Conservation (phyloP, 2,113 vertebrate species). For the Edolisoma coerulescens region DNA sequence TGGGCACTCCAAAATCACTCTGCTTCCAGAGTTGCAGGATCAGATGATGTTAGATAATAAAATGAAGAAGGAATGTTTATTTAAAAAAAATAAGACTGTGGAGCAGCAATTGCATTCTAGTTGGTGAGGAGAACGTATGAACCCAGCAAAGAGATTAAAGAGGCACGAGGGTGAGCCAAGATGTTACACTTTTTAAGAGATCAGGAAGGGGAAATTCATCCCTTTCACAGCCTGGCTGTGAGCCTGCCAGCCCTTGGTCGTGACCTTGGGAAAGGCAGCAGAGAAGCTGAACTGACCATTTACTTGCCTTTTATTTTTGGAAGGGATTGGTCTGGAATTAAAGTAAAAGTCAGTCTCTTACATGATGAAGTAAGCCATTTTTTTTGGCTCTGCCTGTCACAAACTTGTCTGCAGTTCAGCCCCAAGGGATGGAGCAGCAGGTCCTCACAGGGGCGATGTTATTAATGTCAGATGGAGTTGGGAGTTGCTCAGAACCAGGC, state of each 20-base stretch:
- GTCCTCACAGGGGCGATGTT: background rate
- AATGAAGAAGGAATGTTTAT: background rate
- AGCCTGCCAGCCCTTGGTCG: constrained; percentile 19
- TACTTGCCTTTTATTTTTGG: constrained; percentile 27
- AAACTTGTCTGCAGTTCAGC: background rate
- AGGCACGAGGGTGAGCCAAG: constrained; percentile 35
- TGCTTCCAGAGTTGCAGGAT: background rate
- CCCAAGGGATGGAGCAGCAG: background rate
- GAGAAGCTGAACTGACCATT: background rate
- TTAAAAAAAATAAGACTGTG: background rate
- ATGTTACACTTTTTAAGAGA: constrained; percentile 6
- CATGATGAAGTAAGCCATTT: background rate
- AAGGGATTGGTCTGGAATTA: background rate
- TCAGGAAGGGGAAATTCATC: background rate
- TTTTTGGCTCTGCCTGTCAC: background rate
- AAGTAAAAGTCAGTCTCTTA: background rate
- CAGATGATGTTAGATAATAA: background rate
- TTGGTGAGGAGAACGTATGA: background rate
- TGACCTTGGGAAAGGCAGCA: background rate
- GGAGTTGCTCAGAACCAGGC: background rate
- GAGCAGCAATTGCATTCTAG: background rate
- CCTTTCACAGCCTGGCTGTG: background rate
- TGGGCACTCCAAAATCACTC: background rate
- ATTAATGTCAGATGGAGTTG: background rate
- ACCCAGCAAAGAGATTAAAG: constrained; percentile 43